Percentiles rank a stretch among this genome's conserved stretches.
Conservation (phyloP, 2,888 invertebrate species). For the Orthosia incerta region DNA sequence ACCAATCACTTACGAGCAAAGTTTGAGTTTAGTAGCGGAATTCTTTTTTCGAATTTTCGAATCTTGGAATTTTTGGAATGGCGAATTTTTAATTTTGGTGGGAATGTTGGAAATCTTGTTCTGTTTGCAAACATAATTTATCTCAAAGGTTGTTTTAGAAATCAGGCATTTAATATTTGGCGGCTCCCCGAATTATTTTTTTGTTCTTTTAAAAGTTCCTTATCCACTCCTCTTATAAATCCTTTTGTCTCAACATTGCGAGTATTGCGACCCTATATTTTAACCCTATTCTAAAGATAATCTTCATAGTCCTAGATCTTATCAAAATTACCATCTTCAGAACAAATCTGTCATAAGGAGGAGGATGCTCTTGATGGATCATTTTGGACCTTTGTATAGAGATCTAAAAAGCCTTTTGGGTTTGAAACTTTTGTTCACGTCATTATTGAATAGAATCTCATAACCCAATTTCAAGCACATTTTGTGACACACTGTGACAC, state of each 20-base stretch:
- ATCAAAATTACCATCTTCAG: neutral
- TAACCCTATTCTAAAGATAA: neutral
- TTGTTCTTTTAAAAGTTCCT: neutral
- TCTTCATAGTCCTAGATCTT: neutral
- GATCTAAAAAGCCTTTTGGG: no score
- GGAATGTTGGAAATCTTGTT: neutral
- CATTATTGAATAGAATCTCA: neutral
- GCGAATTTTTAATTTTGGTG: neutral
- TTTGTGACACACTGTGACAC: neutral
- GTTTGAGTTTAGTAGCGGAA: constrained; percentile 57
- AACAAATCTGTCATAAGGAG: no score
- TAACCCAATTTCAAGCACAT: neutral
- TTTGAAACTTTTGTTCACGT: no score
- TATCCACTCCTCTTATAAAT: neutral
- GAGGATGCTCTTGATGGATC: no score
- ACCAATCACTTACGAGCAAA: constrained; percentile 66
- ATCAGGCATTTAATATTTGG: neutral
- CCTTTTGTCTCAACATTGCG: neutral
- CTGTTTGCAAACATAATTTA: neutral
- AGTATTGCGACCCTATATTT: neutral
- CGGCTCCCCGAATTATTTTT: neutral
- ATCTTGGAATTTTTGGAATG: neutral
- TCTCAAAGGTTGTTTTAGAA: neutral
- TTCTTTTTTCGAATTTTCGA: constrained; percentile 41
- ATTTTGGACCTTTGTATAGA: no score